Conservation (phyloP, 92 coral and sea anemone species). For the Muricea muricata region DNA sequence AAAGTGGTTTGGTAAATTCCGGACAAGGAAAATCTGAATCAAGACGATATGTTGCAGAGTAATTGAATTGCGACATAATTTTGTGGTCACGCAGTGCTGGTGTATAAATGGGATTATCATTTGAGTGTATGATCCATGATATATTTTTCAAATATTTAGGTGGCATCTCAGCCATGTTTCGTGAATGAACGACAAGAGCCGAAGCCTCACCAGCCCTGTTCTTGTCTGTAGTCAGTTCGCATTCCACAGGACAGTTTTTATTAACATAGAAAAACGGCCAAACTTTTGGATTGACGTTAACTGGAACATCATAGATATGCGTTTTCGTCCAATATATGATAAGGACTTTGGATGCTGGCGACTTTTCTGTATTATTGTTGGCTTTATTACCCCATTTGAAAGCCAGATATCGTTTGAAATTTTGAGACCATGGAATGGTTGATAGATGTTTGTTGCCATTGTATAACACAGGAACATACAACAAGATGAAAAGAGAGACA, state of each 20-base stretch:
- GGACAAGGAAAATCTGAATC: background rate
- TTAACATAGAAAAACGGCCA: slow-evolving; percentile 99
- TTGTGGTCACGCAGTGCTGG: slow-evolving; percentile 36
- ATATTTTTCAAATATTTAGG: slow-evolving; percentile 70
- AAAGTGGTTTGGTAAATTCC: background rate
- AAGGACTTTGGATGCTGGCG: too few relatives aligned
- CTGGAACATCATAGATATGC: too few relatives aligned
- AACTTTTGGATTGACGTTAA: too few relatives aligned
- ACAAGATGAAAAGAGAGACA: too few relatives aligned
- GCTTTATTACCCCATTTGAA: too few relatives aligned
- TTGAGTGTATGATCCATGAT: background rate
- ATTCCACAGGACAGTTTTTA: slow-evolving; percentile 87
- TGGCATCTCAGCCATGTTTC: slow-evolving; percentile 78
- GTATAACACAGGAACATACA: too few relatives aligned
- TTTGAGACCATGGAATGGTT: too few relatives aligned
- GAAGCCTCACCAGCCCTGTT: slow-evolving; percentile 81
- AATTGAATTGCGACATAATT: slow-evolving; percentile 87
- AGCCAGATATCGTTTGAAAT: too few relatives aligned
- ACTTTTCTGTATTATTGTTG: too few relatives aligned
- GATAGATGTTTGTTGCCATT: too few relatives aligned
- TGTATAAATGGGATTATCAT: background rate
- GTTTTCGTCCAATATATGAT: too few relatives aligned
- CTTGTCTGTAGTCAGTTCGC: slow-evolving; percentile 83
- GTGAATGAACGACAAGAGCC: slow-evolving; percentile 92
- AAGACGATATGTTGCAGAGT: slow-evolving; percentile 32